phyloP scores from a whole-genome alignment of 2,113 vertebrate species.

The Myotis brandtii region DNA sequence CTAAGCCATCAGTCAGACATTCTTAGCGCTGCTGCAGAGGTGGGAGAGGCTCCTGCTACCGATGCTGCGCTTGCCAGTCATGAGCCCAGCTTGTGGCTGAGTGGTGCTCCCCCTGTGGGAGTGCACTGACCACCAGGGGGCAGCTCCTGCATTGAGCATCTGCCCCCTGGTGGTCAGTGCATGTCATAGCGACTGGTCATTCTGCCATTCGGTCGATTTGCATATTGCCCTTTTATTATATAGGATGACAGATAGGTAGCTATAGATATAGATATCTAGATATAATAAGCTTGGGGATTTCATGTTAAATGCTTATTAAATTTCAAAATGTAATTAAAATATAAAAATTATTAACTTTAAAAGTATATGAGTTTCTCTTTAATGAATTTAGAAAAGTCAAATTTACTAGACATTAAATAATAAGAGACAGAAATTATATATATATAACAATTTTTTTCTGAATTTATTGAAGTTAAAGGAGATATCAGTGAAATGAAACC shows the following conservation, averaged over 20 bases:
- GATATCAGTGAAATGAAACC: not conserved
- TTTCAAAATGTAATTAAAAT: conserved; percentile 19
- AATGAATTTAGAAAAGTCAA: not conserved
- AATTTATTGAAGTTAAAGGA: not conserved
- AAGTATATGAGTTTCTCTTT: not conserved
- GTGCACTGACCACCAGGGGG: too few species aligned
- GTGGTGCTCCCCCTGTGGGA: too few species aligned
- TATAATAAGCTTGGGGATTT: not conserved
- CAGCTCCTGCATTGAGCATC: too few species aligned
- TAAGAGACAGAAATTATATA: not conserved
- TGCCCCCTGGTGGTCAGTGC: too few species aligned
- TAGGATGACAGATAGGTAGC: not conserved
- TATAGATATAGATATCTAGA: not conserved
- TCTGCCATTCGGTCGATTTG: too few species aligned
- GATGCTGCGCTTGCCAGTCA: too few species aligned
- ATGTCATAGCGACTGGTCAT: too few species aligned
- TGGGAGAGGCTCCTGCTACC: too few species aligned
- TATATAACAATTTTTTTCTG: not conserved
- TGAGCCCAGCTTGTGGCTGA: too few species aligned
- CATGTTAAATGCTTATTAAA: conserved; percentile 5
- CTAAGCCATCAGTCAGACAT: too few species aligned
- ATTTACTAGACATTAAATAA: not conserved
- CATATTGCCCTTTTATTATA: too few species aligned
- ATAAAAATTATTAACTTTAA: not conserved
- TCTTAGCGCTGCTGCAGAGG: too few species aligned